Evolutionary conservation across 2,113 vertebrate genomes (phyloP).

Genomic region (Galemys pyrenaicus): DNA sequence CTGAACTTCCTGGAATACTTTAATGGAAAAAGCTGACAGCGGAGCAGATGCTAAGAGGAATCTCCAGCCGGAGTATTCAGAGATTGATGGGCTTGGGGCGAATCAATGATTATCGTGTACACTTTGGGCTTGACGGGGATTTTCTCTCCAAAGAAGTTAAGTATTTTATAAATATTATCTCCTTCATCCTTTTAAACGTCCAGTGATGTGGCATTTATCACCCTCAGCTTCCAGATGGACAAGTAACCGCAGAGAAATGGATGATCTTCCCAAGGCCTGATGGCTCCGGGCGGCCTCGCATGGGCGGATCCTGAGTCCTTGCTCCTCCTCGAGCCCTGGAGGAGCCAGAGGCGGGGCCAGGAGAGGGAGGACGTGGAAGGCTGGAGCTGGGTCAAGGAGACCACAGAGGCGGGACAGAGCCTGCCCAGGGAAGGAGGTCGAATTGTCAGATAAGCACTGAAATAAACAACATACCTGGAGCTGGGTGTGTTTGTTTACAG

Average conservation of each 20-base stretch:
- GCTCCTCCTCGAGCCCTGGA: too few species aligned
- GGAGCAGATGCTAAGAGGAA: conserved; percentile 41
- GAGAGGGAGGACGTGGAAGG: background rate
- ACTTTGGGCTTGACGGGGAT: conserved; percentile 56
- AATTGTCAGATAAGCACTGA: rapidly evolving
- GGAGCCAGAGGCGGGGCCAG: background rate
- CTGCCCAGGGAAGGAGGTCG: too few species aligned
- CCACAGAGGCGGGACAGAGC: background rate
- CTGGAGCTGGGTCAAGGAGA: background rate
- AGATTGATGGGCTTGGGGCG: conserved; percentile 50
- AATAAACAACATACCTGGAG: background rate
- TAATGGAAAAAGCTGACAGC: background rate
- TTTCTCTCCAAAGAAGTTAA: conserved; percentile 68
- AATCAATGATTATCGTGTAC: conserved; percentile 54
- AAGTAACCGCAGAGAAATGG: conserved; percentile 52
- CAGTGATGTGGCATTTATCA: conserved; percentile 69
- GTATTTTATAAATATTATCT: conserved; percentile 77
- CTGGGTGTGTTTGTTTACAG: background rate
- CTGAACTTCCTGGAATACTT: background rate
- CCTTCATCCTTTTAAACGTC: conserved; percentile 73
- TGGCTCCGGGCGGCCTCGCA: too few species aligned
- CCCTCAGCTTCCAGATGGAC: conserved; percentile 72
- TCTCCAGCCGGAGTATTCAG: background rate
- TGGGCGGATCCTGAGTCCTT: too few species aligned
- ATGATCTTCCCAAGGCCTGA: background rate